Conservation (phyloP, 2,888 invertebrate genomes). For the Aporophyla nigra region DNA sequence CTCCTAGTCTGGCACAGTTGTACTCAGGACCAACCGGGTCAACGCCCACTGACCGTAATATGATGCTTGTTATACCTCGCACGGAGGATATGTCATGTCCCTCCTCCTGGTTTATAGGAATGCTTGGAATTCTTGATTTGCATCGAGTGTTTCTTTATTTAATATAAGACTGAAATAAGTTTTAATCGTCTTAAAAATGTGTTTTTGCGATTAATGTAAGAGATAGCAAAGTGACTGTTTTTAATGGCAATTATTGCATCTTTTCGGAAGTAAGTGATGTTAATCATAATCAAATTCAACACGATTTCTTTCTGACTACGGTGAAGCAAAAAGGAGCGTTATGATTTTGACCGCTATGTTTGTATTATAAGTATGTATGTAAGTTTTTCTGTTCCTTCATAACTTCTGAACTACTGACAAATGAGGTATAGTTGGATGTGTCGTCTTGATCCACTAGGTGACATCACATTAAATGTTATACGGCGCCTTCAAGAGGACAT, state of each 20-base stretch:
- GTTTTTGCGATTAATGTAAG: neutral
- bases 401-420: too few species aligned
- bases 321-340: too few species aligned
- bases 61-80: conserved; percentile 24
- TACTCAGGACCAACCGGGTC: conserved; percentile 78
- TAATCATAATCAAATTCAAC: neutral
- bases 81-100: conserved; percentile 31
- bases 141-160: neutral
- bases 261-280: neutral
- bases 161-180: neutral
- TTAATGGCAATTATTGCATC: neutral
- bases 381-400: too few species aligned
- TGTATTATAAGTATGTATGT: too few species aligned
- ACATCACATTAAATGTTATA: too few species aligned
- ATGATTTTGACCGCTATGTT: too few species aligned
- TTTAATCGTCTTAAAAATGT: neutral
- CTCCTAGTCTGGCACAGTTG: conserved; percentile 72
- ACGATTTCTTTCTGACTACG: neutral
- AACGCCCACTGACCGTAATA: conserved; percentile 79
- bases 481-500: too few species aligned
- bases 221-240: neutral
- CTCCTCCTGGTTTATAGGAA: conserved; percentile 19
- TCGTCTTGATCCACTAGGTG: too few species aligned
- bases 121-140: conserved; percentile 12
- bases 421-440: too few species aligned